Conservation (phyloP, 2,797 vertebrate species). For the Bryconaethiops microstoma region DNA sequence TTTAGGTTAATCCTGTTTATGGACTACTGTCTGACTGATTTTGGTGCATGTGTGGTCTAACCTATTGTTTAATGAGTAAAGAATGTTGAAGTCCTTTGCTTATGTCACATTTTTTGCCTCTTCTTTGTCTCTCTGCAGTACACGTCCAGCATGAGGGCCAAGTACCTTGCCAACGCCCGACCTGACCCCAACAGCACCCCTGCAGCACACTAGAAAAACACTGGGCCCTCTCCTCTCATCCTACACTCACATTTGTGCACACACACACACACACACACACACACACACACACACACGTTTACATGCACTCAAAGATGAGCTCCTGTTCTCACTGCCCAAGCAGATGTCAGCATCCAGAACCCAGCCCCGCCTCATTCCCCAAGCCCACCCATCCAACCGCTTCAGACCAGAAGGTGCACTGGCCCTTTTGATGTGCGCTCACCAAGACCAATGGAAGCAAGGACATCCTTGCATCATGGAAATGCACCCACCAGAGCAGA, state of each 20-base stretch:
- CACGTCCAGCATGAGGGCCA: conserved; percentile 99
- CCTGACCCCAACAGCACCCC: conserved; percentile 84
- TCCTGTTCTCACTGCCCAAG: conserved; percentile 41
- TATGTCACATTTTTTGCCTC: background rate
- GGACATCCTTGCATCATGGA: conserved; percentile 40
- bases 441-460: conserved; percentile 46
- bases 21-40: background rate
- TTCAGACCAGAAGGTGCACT: conserved; percentile 54
- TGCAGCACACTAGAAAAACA: conserved; percentile 74
- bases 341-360: conserved; percentile 49
- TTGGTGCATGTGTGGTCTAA: background rate
- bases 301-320: conserved; percentile 15
- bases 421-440: conserved; percentile 51
- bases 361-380: conserved; percentile 39
- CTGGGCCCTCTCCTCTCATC: conserved; percentile 11
- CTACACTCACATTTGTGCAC: background rate
- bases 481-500: conserved; percentile 47
- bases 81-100: background rate
- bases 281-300: conserved; percentile 9
- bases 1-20: no score
- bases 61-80: background rate
- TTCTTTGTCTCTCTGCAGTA: conserved; percentile 82
- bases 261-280: conserved; percentile 16
- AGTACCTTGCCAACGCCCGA: conserved; percentile 96
- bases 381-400: conserved; percentile 40